Evolutionary conservation across 2,797 vertebrate species (phyloP), one percentile per base, ranked within the genome.

Genomic region (Xiphophorus birchmanni): DNA sequence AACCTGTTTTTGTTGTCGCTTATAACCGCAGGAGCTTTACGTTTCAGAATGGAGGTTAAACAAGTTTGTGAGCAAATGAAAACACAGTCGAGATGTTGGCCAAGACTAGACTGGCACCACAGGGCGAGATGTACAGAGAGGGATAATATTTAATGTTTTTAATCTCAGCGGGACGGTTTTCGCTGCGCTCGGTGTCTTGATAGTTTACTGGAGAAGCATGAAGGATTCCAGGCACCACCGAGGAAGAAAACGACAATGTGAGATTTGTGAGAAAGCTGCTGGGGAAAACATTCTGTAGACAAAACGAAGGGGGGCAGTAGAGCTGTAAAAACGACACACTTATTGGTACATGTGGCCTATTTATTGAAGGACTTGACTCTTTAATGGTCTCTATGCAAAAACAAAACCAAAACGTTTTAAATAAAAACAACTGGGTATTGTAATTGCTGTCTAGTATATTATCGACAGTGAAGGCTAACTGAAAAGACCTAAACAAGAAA

Each of bases 261-360:
- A 93, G 87, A 92, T 81, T 65, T 80, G 87, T 93, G 94, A 82
- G 93, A 94, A 88, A 72, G 50, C 40, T 47, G 76, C 23, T 26
- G 40, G 40, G 37, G 23, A n/a, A 54, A 42, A 13, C 42, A 29
- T 8, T 37, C 6, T 45, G 69, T 72, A 18, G 26, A 23, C 3
- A 0, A 45, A 71, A n/a, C 6, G 10, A 44, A 71, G 32, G 40
- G 13, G 13, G 23, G 26, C 67, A 71, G 40, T n/a, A 71, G 40
- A 40, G 37, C 18, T 40, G 32, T 67, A 23, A 63, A 67, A 10
- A 40, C 40, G 0, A 26, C 10, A 2, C 40, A 44, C 12, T 12
- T 6, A 26, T 40, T 23, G 67, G 10, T 2, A 69, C 4, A 12
- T 44, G 4, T 23, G 11, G 37, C 40, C 26, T 11, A n/a, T 21